Conservation (phyloP, 2,888 invertebrate genomes). For the Esperia sulphurella region DNA sequence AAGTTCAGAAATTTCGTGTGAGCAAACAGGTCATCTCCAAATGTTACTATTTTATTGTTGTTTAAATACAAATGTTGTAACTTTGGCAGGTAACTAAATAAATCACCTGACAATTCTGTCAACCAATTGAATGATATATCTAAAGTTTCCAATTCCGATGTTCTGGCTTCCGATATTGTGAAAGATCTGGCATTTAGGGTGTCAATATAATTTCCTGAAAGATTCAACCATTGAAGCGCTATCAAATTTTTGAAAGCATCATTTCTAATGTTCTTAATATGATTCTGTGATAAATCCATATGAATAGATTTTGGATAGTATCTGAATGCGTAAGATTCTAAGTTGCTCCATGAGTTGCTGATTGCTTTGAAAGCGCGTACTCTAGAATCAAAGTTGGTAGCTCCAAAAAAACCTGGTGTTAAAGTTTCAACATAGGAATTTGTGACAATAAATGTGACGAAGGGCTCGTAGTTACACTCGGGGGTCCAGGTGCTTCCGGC, state of each 20-base stretch:
- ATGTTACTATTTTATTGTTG: conserved; percentile 35
- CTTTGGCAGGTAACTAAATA: conserved; percentile 30
- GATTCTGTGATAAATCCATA: conserved; percentile 44
- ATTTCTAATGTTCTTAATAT: conserved; percentile 36
- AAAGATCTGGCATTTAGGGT: conserved; percentile 35
- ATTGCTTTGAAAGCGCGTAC: conserved; percentile 42
- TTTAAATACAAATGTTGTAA: conserved; percentile 43
- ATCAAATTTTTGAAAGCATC: conserved; percentile 41
- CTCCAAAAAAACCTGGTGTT: conserved; percentile 44
- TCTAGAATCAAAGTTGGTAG: conserved; percentile 60
- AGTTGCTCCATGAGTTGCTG: conserved; percentile 38
- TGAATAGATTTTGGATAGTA: conserved; percentile 39
- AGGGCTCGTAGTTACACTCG: conserved; percentile 31
- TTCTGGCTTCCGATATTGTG: conserved; percentile 23
- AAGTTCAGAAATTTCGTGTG: conserved; percentile 31
- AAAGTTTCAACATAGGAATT: conserved; percentile 28
- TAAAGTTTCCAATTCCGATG: conserved; percentile 27
- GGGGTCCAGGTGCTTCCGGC: conserved; percentile 36
- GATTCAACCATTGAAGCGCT: conserved; percentile 34
- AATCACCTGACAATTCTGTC: conserved; percentile 26
- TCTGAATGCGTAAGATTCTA: conserved; percentile 39
- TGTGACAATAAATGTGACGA: conserved; percentile 43
- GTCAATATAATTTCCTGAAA: conserved; percentile 48
- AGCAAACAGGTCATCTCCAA: conserved; percentile 43
- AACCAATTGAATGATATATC: conserved; percentile 53